Conservation (phyloP, 1,140 invertebrate genomes). For the Cylas formicarius region DNA sequence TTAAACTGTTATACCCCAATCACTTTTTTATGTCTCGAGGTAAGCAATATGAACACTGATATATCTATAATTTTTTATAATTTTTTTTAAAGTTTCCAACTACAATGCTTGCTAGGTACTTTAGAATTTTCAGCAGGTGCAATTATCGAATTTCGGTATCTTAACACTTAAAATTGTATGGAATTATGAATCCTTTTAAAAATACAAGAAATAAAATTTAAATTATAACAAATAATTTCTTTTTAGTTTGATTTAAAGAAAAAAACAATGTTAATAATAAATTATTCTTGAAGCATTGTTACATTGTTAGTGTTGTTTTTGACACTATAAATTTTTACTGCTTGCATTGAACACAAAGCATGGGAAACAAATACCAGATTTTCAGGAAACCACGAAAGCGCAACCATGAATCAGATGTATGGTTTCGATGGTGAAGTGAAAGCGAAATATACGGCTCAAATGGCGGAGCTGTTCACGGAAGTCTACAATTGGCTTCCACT, state of each 20-base stretch:
- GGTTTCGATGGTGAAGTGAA: slow-evolving; percentile 98
- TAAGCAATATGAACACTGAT: slow-evolving; percentile 48
- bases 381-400: slow-evolving; percentile 94
- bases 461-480: slow-evolving; percentile 96
- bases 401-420: slow-evolving; percentile 99
- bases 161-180: no score
- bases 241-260: slow-evolving; percentile 8
- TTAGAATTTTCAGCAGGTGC: no score
- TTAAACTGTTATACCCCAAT: slow-evolving; percentile 93
- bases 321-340: no score
- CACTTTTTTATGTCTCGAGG: slow-evolving; percentile 98
- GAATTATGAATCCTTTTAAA: no score
- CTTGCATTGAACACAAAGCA: no score
- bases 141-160: no score
- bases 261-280: slow-evolving; percentile 1
- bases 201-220: no score
- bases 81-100: not conserved
- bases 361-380: slow-evolving; percentile 7
- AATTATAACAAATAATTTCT: no score
- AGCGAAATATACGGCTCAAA: slow-evolving; percentile 86
- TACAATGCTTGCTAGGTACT: no score
- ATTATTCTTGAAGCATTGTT: not conserved
- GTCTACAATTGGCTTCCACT: slow-evolving; percentile 97
- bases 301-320: not conserved
- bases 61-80: slow-evolving; percentile 4